These are phyloP conservation scores for Scortum barcoo DNA, from an alignment of 2,113 vertebrate species.

Conservation along the genomic window DNA sequence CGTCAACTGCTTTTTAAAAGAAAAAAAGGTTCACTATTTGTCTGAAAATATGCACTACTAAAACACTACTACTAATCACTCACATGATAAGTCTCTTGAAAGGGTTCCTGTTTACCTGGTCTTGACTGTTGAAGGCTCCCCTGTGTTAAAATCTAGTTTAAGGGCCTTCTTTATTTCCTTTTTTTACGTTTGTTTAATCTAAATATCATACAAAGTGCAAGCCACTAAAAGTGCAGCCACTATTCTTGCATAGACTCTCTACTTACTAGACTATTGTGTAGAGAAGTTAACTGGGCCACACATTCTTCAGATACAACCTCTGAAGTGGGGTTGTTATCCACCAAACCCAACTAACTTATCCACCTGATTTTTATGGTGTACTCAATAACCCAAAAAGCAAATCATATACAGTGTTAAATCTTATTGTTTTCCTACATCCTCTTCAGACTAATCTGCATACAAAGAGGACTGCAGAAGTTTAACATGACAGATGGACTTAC, in stretches of 20 bases:
- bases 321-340: no score
- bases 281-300: neutral
- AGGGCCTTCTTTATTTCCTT: neutral
- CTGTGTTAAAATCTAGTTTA: neutral
- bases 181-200: no score
- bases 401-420: neutral
- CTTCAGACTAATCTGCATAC: neutral
- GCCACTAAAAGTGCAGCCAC: no score
- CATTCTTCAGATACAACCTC: neutral
- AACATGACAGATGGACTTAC: neutral
- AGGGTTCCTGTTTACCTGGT: neutral
- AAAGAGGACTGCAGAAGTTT: neutral
- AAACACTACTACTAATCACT: neutral
- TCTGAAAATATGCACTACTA: neutral
- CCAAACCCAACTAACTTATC: no score
- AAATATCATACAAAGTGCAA: no score
- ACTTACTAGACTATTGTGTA: no score
- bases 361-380: neutral
- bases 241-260: no score
- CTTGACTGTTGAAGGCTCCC: neutral
- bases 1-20: no score
- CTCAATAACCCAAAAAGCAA: neutral
- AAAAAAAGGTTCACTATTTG: neutral
- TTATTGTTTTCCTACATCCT: neutral
- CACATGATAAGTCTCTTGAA: neutral